These are phyloP conservation scores for Barbus barbus DNA, from an alignment of 2,113 vertebrate species.

Conservation along the genomic window DNA sequence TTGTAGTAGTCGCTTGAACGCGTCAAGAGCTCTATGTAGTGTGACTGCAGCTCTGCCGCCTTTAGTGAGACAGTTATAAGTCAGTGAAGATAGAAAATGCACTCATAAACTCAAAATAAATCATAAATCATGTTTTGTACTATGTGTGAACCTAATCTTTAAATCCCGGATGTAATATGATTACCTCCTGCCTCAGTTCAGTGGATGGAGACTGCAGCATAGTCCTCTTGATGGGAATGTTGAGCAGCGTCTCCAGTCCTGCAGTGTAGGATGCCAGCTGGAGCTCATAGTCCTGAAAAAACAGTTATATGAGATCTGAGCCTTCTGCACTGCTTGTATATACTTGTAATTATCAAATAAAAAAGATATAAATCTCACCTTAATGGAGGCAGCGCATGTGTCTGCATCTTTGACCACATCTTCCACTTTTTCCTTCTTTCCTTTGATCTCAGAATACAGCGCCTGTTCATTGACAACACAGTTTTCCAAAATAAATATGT, in stretches of 20 bases:
- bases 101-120: too few species aligned
- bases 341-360: background rate
- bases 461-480: slow-evolving; percentile 72
- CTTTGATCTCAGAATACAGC: slow-evolving; percentile 90
- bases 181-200: slow-evolving; percentile 88
- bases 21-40: slow-evolving; percentile 92
- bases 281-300: slow-evolving; percentile 89
- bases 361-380: slow-evolving; percentile 80
- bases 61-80: slow-evolving; percentile 58
- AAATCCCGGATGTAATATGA: background rate
- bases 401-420: slow-evolving; percentile 87
- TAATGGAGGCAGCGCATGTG: slow-evolving; percentile 85
- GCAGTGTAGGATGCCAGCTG: slow-evolving; percentile 91
- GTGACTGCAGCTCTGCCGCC: slow-evolving; percentile 85
- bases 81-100: slow-evolving; percentile 16
- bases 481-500: background rate
- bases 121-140: too few species aligned
- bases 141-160: background rate
- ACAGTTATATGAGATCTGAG: background rate
- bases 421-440: slow-evolving; percentile 90
- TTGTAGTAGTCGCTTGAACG: slow-evolving; percentile 90
- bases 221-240: slow-evolving; percentile 91
- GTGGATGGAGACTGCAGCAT: slow-evolving; percentile 90
- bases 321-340: background rate
- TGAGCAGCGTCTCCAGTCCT: slow-evolving; percentile 90